These are phyloP conservation scores for Dasysyrphus tricinctus DNA, from an alignment of 2,888 invertebrate genomes.

Conservation along the genomic window DNA sequence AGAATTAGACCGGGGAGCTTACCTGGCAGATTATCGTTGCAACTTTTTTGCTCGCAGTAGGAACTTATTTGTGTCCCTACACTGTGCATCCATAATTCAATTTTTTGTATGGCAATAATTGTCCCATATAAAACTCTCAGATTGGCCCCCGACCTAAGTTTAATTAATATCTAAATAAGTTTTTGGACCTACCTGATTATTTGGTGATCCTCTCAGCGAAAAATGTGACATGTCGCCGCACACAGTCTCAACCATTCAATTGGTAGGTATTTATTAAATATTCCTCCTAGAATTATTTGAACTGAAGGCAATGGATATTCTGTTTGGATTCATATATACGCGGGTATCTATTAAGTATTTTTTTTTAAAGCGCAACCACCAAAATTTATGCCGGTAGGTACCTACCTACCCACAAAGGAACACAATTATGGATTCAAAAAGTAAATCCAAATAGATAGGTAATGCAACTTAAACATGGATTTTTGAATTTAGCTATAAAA, in stretches of 20 bases:
- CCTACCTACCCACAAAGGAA: background rate
- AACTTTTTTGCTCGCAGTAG: no score
- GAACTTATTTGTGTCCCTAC: no score
- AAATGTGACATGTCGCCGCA: constrained; percentile 86
- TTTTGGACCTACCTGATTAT: constrained; percentile 85
- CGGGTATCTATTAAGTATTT: background rate
- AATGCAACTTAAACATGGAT: background rate
- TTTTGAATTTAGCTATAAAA: background rate
- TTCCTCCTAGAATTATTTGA: constrained; percentile 2
- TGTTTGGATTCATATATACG: background rate
- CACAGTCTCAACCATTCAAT: constrained; percentile 78
- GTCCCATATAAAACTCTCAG: no score
- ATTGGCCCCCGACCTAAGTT: no score
- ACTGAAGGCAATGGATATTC: background rate
- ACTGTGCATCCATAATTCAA: no score
- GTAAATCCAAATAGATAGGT: background rate
- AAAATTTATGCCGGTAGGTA: background rate
- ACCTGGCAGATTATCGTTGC: no score
- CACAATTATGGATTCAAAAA: background rate
- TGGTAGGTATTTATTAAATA: background rate
- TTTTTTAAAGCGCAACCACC: background rate
- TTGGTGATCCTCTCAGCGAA: constrained; percentile 87
- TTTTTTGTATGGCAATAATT: no score
- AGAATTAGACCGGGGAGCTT: no score
- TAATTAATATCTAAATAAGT: no score